Evolutionary conservation across 2,797 vertebrate species (phyloP).

Genomic region (Rhinichthys osculus): DNA sequence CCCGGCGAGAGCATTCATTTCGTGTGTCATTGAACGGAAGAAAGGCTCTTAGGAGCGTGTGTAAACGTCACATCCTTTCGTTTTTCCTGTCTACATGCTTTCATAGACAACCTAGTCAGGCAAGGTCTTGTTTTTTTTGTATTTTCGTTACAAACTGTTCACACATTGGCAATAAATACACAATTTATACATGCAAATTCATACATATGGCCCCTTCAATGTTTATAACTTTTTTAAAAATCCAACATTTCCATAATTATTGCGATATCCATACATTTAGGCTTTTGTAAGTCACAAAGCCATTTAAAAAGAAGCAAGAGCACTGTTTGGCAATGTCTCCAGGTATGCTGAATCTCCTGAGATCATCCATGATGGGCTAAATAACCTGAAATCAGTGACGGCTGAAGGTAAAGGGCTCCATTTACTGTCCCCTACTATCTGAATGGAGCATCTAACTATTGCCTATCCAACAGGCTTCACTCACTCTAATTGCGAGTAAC

Average conservation of each 20-base stretch:
- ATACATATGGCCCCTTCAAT: background rate
- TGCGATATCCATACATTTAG: slow-evolving; percentile 73
- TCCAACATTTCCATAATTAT: slow-evolving; percentile 67
- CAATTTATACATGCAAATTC: background rate
- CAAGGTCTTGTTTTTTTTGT: background rate
- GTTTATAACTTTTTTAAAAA: background rate
- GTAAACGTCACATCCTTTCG: background rate
- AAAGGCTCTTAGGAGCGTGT: background rate
- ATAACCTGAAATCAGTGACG: slow-evolving; percentile 53
- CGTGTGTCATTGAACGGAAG: background rate
- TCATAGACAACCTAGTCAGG: background rate
- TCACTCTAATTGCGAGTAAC: slow-evolving; percentile 61
- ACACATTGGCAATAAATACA: background rate
- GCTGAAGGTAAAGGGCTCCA: slow-evolving; percentile 64
- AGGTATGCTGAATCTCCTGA: slow-evolving; percentile 20
- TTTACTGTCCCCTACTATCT: slow-evolving; percentile 49
- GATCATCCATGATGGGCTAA: slow-evolving; percentile 62
- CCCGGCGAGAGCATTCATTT: background rate
- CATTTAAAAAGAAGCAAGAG: slow-evolving; percentile 18
- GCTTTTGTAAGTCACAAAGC: slow-evolving; percentile 52
- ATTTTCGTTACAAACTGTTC: background rate
- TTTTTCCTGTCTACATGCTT: background rate
- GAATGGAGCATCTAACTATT: slow-evolving; percentile 55
- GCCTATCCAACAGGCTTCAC: slow-evolving; percentile 53
- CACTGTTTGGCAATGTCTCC: slow-evolving; percentile 20